Evolutionary conservation across 2,113 vertebrate species (phyloP), one percentile per base, ranked within the genome.

Genomic region (Ginglymostoma cirratum): DNA sequence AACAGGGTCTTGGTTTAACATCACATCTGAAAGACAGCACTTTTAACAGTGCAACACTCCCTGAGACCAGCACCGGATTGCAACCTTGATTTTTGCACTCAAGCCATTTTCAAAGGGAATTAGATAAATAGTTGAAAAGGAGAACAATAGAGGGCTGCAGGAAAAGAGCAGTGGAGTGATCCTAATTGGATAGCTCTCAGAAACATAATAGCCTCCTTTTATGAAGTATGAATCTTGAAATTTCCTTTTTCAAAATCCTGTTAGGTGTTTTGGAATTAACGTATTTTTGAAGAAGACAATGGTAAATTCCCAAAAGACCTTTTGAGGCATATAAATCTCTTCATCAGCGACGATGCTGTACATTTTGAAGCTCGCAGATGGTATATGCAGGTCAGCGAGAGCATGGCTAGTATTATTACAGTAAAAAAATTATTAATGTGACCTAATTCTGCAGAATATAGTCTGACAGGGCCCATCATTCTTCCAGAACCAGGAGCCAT

Each of bases 401-500:
- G 94, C 80, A 42, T 52, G 42, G 19, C 61, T 38, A 3, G 55
- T 96, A 66, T 86, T 66, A 85, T 76, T 70, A 95, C 72, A 72
- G 10, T 94, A 38, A 70, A 76, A 76, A 95, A 48, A 61, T 61
- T 23, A 48, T 86, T 67, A 96, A 83, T 96, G 76, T 96, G 76
- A 42, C 76, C 80, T 96, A 86, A 96, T 86, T 80, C 65, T 67
- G 95, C 24, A 55, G 38, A 24, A 65, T 42, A 30, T 96, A 66
- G 95, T 65, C 78, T 96, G 95, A 96, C 95, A 96, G 65, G 76
- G 5, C 34, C 5, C 80, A 85, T 96, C 65, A 96, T 38, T 96
- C 78, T 86, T 65, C 23, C 34, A 85, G 52, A 96, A 42, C n/a
- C 38, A 67, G 76, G 30, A 80, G 80, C 24, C 34, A 61, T 19